Base-by-base conservation (phyloP, 2,888 invertebrate genomes). In the Coenonympha arcania region DNA sequence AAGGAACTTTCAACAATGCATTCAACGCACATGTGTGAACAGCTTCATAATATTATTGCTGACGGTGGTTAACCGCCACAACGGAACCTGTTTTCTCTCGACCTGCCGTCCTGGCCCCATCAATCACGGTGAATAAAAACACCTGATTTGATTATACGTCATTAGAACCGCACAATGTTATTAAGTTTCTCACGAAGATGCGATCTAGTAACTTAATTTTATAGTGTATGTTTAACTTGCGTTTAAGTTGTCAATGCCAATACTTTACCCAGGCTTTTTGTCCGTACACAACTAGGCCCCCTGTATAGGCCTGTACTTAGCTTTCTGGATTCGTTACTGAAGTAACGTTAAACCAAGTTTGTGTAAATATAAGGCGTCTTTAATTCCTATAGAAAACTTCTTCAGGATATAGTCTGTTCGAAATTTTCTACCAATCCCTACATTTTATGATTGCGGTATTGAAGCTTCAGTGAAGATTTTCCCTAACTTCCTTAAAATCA, bases 121-220 rank as follows among this genome's bases (percentile, higher is more conserved):
- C 79, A 75, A 82, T 82, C 79, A 79, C 58, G 50, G 52, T 50
- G 63, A 64, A 69, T 73, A 70, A 74, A 76, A 76, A 73, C 74
- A 73, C 69, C 62, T 64, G 64, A 73, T 74, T 72, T 73, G 68
- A 76, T 78, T 75, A 70, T 68, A 72, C 73, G 68, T 74, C 69
- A 68, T 71, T 66, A 68, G 59, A 62, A 54, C 59, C 69, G 61
- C 59, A 64, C 43, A 48, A 28, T 53, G 45, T 61, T 58, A 41
- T 48, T 56, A 52, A 56, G 50, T 53, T 49, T 55, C 50, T 41
- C 53, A 50, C 52, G 55, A 52, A 24, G 33, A 47, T 42, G 33
- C 43, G 42, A 50, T 33, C 52, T 42, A 42, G 26, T 48, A 28
- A 30, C 28, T 30, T 30, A 42, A 42, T 39, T 39, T 39, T 24